A percentile compares a stretch with the other conserved stretches of the same genome.
These are phyloP conservation scores for Caprella mutica DNA, from an alignment of 2,888 invertebrate genomes.

Conservation along the genomic window DNA sequence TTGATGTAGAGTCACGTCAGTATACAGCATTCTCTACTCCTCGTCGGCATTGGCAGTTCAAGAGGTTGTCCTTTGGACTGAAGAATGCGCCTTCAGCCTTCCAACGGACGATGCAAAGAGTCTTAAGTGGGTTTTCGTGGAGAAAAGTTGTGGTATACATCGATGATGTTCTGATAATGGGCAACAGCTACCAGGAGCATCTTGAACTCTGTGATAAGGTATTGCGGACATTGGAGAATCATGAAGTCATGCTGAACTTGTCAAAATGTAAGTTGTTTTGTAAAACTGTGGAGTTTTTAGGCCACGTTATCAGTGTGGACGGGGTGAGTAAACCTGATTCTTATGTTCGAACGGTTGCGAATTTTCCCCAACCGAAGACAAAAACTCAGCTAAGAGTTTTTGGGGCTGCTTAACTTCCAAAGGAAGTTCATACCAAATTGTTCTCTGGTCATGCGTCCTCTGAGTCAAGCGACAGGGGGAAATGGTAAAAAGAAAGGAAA, in stretches of 20 bases:
- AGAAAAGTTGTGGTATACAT: not conserved
- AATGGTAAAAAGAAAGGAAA: not conserved
- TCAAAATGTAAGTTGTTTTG: not conserved
- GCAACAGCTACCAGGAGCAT: not conserved
- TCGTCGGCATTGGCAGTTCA: not conserved
- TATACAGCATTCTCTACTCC: not conserved
- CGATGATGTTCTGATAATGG: slow-evolving; percentile 1
- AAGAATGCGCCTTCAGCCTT: slow-evolving; percentile 2
- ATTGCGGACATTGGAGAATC: not conserved
- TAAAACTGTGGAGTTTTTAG: not conserved
- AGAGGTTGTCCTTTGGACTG: not conserved
- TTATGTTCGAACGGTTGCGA: not conserved
- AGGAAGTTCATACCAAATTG: not conserved
- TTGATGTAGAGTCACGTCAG: not conserved
- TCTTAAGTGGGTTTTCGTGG: not conserved
- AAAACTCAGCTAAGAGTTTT: not conserved
- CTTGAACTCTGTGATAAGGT: not conserved
- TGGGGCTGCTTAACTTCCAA: not conserved
- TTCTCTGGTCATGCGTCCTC: not conserved
- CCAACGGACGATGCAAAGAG: not conserved
- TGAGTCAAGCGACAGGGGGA: not conserved
- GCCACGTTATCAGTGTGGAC: not conserved
- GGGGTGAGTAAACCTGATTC: not conserved
- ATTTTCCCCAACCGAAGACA: not conserved
- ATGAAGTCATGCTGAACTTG: not conserved